A percentile compares a stretch with the other conserved stretches of the same genome.
Evolutionary conservation across 2,888 invertebrate species (phyloP).

Genomic region (Chrysolina americana): DNA sequence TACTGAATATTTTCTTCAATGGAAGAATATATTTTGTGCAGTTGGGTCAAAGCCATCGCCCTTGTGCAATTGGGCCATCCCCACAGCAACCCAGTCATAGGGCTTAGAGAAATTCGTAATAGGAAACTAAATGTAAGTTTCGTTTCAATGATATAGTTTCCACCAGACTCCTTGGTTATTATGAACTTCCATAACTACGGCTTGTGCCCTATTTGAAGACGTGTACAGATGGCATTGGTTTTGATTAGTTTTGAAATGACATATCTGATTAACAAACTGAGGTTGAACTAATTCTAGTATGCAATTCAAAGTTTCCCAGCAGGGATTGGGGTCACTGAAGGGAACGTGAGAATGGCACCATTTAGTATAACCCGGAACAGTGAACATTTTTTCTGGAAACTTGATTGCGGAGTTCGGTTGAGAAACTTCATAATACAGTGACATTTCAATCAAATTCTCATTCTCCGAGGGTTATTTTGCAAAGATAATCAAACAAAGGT

Average conservation of each 20-base stretch:
- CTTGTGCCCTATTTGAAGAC: conserved; percentile 50
- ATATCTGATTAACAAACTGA: conserved; percentile 53
- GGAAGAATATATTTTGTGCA: too few relatives aligned
- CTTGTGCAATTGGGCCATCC: too few relatives aligned
- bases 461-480: too few relatives aligned
- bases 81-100: too few relatives aligned
- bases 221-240: conserved; percentile 55
- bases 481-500: too few relatives aligned
- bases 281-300: conserved; percentile 56
- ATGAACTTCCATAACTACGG: conserved; percentile 58
- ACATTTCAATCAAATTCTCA: too few relatives aligned
- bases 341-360: neutral
- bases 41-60: neutral
- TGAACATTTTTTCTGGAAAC: too few relatives aligned
- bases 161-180: conserved; percentile 38
- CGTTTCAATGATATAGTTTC: conserved; percentile 15
- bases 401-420: too few relatives aligned
- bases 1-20: too few relatives aligned
- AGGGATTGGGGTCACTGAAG: conserved; percentile 28
- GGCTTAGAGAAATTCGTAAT: too few relatives aligned
- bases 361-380: neutral
- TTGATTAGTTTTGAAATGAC: conserved; percentile 58
- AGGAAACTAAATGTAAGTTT: neutral
- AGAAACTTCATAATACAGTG: too few relatives aligned
- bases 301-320: conserved; percentile 49